These are phyloP conservation scores for Apamea anceps DNA, from an alignment of 2,888 invertebrate species.

Conservation along the genomic window DNA sequence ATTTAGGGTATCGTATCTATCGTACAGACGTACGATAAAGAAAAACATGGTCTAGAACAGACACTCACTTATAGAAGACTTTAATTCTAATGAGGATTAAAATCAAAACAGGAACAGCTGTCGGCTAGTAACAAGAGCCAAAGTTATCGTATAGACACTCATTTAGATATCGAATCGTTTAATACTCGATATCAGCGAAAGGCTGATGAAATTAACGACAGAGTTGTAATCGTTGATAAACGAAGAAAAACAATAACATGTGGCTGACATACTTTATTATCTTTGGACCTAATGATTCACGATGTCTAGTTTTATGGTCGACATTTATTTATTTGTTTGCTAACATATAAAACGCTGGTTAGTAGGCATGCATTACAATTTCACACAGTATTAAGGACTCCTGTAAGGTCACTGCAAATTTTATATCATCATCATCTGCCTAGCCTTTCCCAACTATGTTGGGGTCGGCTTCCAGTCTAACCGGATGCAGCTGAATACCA, in stretches of 20 bases:
- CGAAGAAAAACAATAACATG: constrained; percentile 24
- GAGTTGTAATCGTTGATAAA: constrained; percentile 30
- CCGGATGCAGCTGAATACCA: too few species aligned
- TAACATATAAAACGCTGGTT: too few species aligned
- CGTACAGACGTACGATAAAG: too few species aligned
- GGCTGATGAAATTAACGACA: constrained; percentile 53
- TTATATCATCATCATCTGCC: too few species aligned
- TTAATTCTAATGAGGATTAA: not conserved
- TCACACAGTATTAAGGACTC: too few species aligned
- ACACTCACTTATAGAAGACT: not conserved
- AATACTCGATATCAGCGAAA: constrained; percentile 30
- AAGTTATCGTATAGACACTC: constrained; percentile 17
- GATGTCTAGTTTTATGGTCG: not conserved
- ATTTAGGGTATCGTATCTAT: too few species aligned
- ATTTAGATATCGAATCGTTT: constrained; percentile 23
- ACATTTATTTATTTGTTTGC: not conserved
- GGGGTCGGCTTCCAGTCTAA: too few species aligned
- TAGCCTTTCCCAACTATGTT: too few species aligned
- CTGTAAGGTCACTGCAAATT: too few species aligned
- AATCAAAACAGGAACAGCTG: constrained; percentile 3
- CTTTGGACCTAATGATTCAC: not conserved
- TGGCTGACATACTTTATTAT: not conserved
- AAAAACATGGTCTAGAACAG: not conserved
- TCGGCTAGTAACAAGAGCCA: constrained; percentile 3
- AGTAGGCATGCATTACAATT: too few species aligned